Evolutionary conservation across 1,140 invertebrate genomes (phyloP).

Genomic region (Saccostrea echinata): DNA sequence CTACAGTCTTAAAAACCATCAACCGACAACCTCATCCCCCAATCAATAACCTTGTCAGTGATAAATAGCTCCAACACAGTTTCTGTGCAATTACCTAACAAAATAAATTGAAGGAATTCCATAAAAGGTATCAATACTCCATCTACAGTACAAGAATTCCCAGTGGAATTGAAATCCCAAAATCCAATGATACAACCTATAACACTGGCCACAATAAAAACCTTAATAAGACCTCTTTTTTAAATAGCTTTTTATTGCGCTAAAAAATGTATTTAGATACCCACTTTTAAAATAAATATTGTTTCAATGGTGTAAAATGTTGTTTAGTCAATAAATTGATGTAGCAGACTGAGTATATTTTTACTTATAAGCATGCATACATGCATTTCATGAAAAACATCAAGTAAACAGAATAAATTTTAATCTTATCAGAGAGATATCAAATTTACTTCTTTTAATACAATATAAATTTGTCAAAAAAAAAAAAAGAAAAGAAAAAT

Average conservation of each 20-base stretch:
- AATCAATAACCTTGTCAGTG: conserved; percentile 7
- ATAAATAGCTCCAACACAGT: conserved; percentile 19
- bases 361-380: too few relatives aligned
- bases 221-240: background rate
- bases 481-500: too few relatives aligned
- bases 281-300: too few relatives aligned
- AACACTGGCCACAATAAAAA: background rate
- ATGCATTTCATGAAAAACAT: too few relatives aligned
- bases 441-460: too few relatives aligned
- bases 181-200: background rate
- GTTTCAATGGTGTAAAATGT: too few relatives aligned
- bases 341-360: too few relatives aligned
- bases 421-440: too few relatives aligned
- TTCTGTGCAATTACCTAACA: conserved; percentile 34
- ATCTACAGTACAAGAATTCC: background rate
- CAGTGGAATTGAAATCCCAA: background rate
- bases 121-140: conserved; percentile 32
- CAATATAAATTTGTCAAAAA: too few relatives aligned
- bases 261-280: too few relatives aligned
- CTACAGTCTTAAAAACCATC: background rate
- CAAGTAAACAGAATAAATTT: too few relatives aligned
- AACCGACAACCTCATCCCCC: conserved; percentile 12
- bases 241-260: background rate
- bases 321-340: too few relatives aligned
- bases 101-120: conserved; percentile 37